A percentile compares a stretch with the other conserved stretches of the same genome.
Evolutionary conservation across 2,113 vertebrate species (phyloP).

Genomic region (Sardina pilchardus): DNA sequence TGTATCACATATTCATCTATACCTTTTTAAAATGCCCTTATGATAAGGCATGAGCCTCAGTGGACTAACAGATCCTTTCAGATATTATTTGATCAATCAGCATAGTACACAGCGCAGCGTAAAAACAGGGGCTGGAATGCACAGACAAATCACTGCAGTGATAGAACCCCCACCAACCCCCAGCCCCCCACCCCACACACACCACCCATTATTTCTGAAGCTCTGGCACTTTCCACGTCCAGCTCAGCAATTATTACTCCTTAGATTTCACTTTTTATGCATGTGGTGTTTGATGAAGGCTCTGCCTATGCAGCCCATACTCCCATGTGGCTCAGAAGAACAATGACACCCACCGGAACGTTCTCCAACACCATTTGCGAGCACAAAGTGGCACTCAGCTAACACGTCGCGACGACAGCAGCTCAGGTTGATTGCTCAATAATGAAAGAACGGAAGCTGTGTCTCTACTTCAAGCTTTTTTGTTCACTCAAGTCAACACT

Average conservation of each 20-base stretch:
- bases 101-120: background rate
- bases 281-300: background rate
- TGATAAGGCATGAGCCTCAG: background rate
- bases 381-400: background rate
- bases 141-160: background rate
- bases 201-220: background rate
- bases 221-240: conserved; percentile 24
- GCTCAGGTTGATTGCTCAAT: background rate
- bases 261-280: conserved; percentile 18
- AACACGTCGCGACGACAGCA: background rate
- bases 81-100: background rate
- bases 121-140: background rate
- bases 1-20: background rate
- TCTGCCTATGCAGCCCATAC: background rate
- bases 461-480: background rate
- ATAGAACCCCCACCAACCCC: conserved; percentile 54
- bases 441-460: background rate
- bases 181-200: conserved; percentile 50
- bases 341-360: background rate
- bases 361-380: background rate
- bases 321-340: background rate
- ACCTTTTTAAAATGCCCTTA: background rate
- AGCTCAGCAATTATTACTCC: conserved; percentile 13
- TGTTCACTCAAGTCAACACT: background rate
- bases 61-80: background rate